These are phyloP conservation scores for Periphyllus acericola DNA, from an alignment of 2,888 invertebrate species.

Conservation along the genomic window DNA sequence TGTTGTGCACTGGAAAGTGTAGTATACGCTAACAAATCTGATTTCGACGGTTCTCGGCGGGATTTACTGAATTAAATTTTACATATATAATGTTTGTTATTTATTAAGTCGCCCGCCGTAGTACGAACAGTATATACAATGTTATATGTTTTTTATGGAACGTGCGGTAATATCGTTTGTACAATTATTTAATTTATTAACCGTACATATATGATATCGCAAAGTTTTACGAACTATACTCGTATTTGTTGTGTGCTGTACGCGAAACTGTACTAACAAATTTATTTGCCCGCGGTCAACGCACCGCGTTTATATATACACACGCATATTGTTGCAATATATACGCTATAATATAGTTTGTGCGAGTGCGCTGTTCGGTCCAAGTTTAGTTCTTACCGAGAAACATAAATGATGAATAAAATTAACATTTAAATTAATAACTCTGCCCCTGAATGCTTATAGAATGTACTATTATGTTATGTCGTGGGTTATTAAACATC, in stretches of 20 bases:
- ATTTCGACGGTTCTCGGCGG: not conserved
- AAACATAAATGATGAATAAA: slow-evolving; percentile 14
- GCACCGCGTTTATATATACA: not conserved
- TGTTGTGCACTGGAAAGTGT: too few relatives aligned
- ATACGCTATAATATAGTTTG: too few relatives aligned
- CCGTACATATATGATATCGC: too few relatives aligned
- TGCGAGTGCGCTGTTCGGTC: not conserved
- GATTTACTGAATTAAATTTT: not conserved
- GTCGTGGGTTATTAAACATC: not conserved
- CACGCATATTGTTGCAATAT: too few relatives aligned
- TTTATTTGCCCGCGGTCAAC: not conserved
- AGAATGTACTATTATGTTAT: not conserved
- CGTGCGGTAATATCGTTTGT: not conserved
- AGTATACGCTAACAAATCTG: too few relatives aligned
- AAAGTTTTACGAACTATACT: not conserved
- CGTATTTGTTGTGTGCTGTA: not conserved
- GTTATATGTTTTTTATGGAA: not conserved
- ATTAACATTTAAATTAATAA: slow-evolving; percentile 27
- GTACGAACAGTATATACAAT: too few relatives aligned
- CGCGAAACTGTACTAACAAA: not conserved
- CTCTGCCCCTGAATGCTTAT: not conserved
- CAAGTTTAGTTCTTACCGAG: slow-evolving; percentile 13
- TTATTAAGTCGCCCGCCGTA: not conserved
- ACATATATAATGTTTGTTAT: not conserved
- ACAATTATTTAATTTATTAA: not conserved